Percentiles rank a stretch among this genome's conserved stretches.
These are phyloP conservation scores for Gopherus evgoodei DNA, from an alignment of 2,113 vertebrate genomes.

Conservation along the genomic window DNA sequence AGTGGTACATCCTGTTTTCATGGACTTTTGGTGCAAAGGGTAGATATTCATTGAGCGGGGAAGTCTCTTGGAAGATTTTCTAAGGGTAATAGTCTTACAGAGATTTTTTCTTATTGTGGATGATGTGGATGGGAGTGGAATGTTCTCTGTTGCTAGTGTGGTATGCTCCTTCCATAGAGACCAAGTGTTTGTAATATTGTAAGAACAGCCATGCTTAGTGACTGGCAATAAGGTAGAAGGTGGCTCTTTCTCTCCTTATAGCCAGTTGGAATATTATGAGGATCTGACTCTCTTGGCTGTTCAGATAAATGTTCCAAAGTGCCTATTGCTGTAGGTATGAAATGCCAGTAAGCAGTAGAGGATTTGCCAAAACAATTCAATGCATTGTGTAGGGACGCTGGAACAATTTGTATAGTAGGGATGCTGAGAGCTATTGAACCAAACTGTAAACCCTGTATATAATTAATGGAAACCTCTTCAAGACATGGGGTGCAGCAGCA, in stretches of 20 bases:
- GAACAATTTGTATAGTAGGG: too few relatives aligned
- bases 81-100: neutral
- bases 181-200: conserved; percentile 63
- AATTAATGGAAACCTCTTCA: too few relatives aligned
- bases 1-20: neutral
- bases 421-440: too few relatives aligned
- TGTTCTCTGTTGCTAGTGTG: conserved; percentile 62
- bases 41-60: conserved; percentile 2
- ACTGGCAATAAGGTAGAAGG: conserved; percentile 17
- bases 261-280: conserved; percentile 31
- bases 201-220: conserved; percentile 57
- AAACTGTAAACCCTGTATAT: too few relatives aligned
- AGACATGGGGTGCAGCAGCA: too few relatives aligned
- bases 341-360: conserved; percentile 52
- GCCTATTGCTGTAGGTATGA: conserved; percentile 34
- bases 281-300: conserved; percentile 24
- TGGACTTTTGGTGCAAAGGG: neutral
- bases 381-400: neutral
- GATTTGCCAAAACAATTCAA: conserved; percentile 56
- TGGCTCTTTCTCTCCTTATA: conserved; percentile 28
- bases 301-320: conserved; percentile 47
- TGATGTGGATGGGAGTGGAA: conserved; percentile 21
- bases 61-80: neutral
- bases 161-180: conserved; percentile 72
- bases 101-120: neutral